Percentiles rank a stretch among this genome's conserved stretches.
These are phyloP conservation scores for Aporophyla nigra DNA, from an alignment of 2,888 invertebrate species.

Conservation along the genomic window DNA sequence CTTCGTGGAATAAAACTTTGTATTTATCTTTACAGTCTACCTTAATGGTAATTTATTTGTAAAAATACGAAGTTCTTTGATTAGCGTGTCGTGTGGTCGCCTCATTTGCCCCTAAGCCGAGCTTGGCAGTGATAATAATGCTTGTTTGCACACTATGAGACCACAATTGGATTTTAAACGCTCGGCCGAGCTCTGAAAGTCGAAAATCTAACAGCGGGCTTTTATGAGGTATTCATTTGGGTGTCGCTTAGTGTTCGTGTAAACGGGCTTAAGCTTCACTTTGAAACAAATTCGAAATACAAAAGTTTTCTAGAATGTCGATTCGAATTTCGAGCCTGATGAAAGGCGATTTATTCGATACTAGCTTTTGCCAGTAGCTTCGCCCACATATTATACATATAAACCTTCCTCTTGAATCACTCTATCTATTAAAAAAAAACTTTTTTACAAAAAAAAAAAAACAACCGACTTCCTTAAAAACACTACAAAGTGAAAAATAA, in stretches of 20 bases:
- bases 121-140: not conserved
- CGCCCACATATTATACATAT: too few species aligned
- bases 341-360: too few species aligned
- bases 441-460: too few species aligned
- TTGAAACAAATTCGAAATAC: conserved; percentile 1
- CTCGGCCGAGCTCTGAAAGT: not conserved
- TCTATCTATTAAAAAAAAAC: too few species aligned
- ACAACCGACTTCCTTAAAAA: too few species aligned
- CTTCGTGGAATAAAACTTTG: not conserved
- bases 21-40: not conserved
- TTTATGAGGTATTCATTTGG: not conserved
- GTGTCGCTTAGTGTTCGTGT: not conserved
- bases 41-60: conserved; percentile 11
- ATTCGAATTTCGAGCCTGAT: not conserved
- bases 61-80: conserved; percentile 31
- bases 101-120: conserved; percentile 20
- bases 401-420: too few species aligned
- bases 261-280: not conserved
- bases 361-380: too few species aligned
- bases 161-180: not conserved
- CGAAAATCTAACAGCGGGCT: not conserved
- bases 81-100: conserved; percentile 18
- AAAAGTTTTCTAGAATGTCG: not conserved
- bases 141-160: not conserved
- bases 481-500: too few species aligned